Conservation (phyloP, 2,888 invertebrate genomes). For the Phoronis australis region DNA sequence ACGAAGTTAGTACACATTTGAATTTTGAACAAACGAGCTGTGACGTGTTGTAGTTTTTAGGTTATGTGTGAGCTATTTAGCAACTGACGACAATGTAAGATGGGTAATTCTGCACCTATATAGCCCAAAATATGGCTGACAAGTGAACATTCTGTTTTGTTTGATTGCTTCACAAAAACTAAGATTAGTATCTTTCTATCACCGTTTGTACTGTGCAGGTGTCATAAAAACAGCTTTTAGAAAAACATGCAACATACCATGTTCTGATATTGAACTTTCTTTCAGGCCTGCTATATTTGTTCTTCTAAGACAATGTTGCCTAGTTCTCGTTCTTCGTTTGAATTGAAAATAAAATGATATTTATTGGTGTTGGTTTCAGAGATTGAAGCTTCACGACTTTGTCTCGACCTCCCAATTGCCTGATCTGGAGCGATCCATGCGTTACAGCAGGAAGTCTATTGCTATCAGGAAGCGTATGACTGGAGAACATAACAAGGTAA, state of each 20-base stretch:
- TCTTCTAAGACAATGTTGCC: background rate
- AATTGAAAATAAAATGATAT: background rate
- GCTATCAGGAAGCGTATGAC: conserved; percentile 37
- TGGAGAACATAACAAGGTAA: conserved; percentile 44
- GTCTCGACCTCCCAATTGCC: conserved; percentile 47
- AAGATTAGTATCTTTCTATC: too few species aligned
- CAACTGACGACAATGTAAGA: too few species aligned
- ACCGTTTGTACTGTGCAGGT: too few species aligned
- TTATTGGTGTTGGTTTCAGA: conserved; percentile 28
- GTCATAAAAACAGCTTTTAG: too few species aligned
- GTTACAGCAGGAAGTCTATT: conserved; percentile 45
- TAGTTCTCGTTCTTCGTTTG: background rate
- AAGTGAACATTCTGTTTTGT: too few species aligned
- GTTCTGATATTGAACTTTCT: background rate
- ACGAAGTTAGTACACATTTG: conserved; percentile 31
- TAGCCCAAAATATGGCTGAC: too few species aligned
- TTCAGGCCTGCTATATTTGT: background rate
- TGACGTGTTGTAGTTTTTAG: too few species aligned
- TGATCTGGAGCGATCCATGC: conserved; percentile 44
- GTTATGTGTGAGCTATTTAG: too few species aligned
- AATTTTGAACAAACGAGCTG: background rate
- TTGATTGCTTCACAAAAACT: too few species aligned
- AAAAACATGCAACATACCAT: too few species aligned
- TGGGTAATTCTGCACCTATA: too few species aligned
- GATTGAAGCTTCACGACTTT: conserved; percentile 49